Evolutionary conservation across 2,797 vertebrate species (phyloP).

Genomic region (Anguilla pacifica): DNA sequence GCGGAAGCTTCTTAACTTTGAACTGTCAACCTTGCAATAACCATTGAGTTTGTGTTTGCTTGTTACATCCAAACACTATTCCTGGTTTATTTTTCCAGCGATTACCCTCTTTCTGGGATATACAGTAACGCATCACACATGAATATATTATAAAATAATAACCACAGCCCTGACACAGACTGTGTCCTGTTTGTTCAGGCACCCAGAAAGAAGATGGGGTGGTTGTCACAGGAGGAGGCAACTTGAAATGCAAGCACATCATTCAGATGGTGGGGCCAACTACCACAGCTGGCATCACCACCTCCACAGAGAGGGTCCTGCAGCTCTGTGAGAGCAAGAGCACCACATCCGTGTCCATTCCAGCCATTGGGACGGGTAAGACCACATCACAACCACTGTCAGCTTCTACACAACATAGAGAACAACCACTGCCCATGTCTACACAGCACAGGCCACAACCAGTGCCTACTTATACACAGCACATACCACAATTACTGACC

Average conservation of each 20-base stretch:
- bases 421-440: too few relatives aligned
- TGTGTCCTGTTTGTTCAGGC: constrained; percentile 40
- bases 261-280: constrained; percentile 55
- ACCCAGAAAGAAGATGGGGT: constrained; percentile 49
- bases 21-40: not conserved
- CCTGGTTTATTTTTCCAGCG: not conserved
- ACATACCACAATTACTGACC: not conserved
- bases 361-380: constrained; percentile 62
- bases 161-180: not conserved
- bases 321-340: constrained; percentile 49
- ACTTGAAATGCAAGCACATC: constrained; percentile 56
- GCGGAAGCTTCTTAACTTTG: not conserved
- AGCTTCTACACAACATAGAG: too few relatives aligned
- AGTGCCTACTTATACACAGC: not conserved
- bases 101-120: not conserved
- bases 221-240: constrained; percentile 53
- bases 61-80: not conserved
- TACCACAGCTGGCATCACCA: constrained; percentile 37
- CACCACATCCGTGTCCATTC: constrained; percentile 50
- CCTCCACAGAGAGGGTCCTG: constrained; percentile 48
- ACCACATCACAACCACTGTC: not conserved
- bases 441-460: not conserved
- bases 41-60: not conserved
- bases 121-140: not conserved
- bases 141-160: not conserved